A percentile compares a stretch with the other conserved stretches of the same genome.
Conservation (phyloP, 1,140 invertebrate genomes). For the Drosophila tropicalis region DNA sequence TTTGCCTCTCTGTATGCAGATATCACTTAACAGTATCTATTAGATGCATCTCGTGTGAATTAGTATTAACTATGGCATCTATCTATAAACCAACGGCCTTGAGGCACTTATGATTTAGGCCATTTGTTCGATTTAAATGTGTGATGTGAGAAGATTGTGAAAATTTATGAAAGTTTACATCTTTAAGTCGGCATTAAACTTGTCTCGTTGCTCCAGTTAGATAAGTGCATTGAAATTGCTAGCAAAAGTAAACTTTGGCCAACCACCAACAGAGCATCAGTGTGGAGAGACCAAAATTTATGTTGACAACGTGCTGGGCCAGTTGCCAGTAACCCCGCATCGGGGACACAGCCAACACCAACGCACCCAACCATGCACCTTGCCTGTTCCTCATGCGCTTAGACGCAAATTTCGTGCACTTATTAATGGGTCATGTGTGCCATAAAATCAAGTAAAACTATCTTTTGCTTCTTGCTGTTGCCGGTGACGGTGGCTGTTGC, state of each 20-base stretch:
- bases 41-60: conserved; percentile 17
- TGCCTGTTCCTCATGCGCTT: conserved; percentile 30
- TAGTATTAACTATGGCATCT: not conserved
- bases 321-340: conserved; percentile 25
- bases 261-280: conserved; percentile 43
- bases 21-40: conserved; percentile 23
- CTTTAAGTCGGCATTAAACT: conserved; percentile 16
- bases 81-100: not conserved
- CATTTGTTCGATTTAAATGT: not conserved
- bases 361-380: conserved; percentile 25
- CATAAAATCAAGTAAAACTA: conserved; percentile 19
- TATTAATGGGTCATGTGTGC: conserved; percentile 79
- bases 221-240: conserved; percentile 74
- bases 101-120: not conserved
- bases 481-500: not conserved
- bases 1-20: not conserved
- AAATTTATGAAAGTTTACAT: conserved; percentile 7
- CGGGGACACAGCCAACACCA: not conserved
- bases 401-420: conserved; percentile 57
- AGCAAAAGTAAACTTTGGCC: conserved; percentile 63
- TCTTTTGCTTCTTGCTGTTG: conserved; percentile 30
- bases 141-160: not conserved
- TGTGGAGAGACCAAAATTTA: conserved; percentile 59
- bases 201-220: conserved; percentile 43
- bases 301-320: conserved; percentile 74